A percentile compares a stretch with the other conserved stretches of the same genome.
Evolutionary conservation across 2,797 vertebrate genomes (phyloP).

Genomic region (Chaenodraco wilsoni): DNA sequence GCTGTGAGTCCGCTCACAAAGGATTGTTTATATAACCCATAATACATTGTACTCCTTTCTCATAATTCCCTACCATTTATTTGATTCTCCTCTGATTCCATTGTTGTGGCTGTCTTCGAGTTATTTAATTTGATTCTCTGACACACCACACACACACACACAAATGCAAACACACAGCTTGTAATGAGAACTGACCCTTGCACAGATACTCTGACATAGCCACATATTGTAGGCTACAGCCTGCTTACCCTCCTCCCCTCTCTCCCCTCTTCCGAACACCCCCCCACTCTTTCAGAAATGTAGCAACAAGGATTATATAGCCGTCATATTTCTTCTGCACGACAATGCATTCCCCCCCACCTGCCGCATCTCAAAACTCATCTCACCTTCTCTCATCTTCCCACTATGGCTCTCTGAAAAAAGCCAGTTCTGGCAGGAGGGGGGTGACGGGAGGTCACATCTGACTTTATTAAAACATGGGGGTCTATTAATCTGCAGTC

Average conservation of each 20-base stretch:
- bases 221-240: constrained; percentile 24
- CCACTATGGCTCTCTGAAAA: constrained; percentile 35
- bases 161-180: constrained; percentile 13
- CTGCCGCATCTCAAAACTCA: constrained; percentile 18
- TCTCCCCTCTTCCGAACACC: not conserved
- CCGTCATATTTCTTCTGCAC: constrained; percentile 29
- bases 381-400: constrained; percentile 36
- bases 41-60: not conserved
- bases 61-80: constrained; percentile 10
- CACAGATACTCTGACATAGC: constrained; percentile 37
- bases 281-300: constrained; percentile 33
- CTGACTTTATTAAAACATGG: constrained; percentile 75
- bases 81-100: constrained; percentile 26
- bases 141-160: constrained; percentile 16
- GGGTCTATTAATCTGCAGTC: constrained; percentile 67
- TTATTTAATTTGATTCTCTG: constrained; percentile 13
- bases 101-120: constrained; percentile 30
- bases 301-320: constrained; percentile 38
- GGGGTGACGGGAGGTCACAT: constrained; percentile 43
- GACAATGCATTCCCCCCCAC: constrained; percentile 9
- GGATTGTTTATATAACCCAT: constrained; percentile 16
- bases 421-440: constrained; percentile 2
- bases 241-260: not conserved
- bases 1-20: not conserved
- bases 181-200: constrained; percentile 62